Base-by-base conservation (phyloP, 2,888 invertebrate genomes). In the Mimachlamys varia region DNA sequence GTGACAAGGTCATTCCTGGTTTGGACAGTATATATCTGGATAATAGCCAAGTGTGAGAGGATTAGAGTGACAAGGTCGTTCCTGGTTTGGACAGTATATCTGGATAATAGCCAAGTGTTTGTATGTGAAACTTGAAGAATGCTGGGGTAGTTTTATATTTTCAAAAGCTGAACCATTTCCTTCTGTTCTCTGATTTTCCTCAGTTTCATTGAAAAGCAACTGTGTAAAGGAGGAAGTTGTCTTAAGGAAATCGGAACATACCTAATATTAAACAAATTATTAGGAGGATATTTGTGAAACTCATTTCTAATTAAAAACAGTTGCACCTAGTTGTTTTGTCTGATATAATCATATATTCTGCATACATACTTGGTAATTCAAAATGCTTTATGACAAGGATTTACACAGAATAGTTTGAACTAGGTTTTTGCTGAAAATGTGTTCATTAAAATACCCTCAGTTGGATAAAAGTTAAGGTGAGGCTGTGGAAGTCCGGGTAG, bases 361-460 rank as follows among this genome's bases (percentile, higher is more conserved):
- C 13, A 17, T 53, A 53, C 19, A 12, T 53, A 5, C 1, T n/a
- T 58, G 19, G 0, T 22, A 10, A 15, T 58, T 19, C n/a, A n/a
- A 58, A 58, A 58, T 7, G 22, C 3, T 33, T 27, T 27, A 62
- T 22, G 27, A n/a, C 22, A 62, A 62, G 33, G 76, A 33, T 13
- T 76, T 33, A 22, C 33, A 76, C 76, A 76, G 76, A 76, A 76
- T 2, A 76, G 76, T 76, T 76, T 76, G 22, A 76, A 33, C 27
- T 76, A 76, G 76, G 76, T 76, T 76, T 76, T 76, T 76, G 76
- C 76, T 76, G 76, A 76, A 76, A 76, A 76, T 76, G 76, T 76
- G 76, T 76, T 76, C 76, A 76, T 76, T 76, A 33, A 76, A 76
- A 76, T 76, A 33, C 27, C 76, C 33, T 22, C 76, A 33, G 76